Evolutionary conservation across 2,113 vertebrate species (phyloP).

Genomic region (Silurus asotus): DNA sequence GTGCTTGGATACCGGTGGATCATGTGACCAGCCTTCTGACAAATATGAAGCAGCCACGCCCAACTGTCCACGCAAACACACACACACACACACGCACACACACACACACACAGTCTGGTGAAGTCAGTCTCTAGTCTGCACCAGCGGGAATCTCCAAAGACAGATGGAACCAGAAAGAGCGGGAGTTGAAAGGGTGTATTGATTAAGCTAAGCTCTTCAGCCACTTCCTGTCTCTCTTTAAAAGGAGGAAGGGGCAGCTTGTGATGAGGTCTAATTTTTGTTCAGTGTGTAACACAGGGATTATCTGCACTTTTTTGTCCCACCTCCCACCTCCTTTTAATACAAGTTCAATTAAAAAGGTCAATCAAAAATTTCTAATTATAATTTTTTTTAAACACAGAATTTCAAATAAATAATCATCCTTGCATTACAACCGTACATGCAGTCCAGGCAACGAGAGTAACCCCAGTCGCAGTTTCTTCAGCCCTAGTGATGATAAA

Average conservation of each 20-base stretch:
- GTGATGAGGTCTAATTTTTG: background rate
- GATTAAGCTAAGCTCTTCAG: slow-evolving; percentile 23
- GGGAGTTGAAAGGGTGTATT: slow-evolving; percentile 45
- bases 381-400: too few species aligned
- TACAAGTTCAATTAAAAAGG: background rate
- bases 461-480: background rate
- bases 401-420: background rate
- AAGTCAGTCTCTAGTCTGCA: slow-evolving; percentile 31
- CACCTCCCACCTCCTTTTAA: background rate
- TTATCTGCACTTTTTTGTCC: background rate
- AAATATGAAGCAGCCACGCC: slow-evolving; percentile 73
- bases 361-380: background rate
- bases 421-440: background rate
- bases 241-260: background rate
- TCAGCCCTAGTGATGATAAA: background rate
- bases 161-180: slow-evolving; percentile 32
- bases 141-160: slow-evolving; percentile 37
- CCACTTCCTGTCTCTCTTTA: slow-evolving; percentile 30
- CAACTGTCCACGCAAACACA: slow-evolving; percentile 58
- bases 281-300: slow-evolving; percentile 1
- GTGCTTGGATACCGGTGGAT: slow-evolving; percentile 61
- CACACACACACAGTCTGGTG: slow-evolving; percentile 3
- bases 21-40: slow-evolving; percentile 70
- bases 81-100: slow-evolving; percentile 48
- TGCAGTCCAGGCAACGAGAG: background rate